phyloP scores from a whole-genome alignment of 2,888 invertebrate genomes.

The Spisula subtruncata region DNA sequence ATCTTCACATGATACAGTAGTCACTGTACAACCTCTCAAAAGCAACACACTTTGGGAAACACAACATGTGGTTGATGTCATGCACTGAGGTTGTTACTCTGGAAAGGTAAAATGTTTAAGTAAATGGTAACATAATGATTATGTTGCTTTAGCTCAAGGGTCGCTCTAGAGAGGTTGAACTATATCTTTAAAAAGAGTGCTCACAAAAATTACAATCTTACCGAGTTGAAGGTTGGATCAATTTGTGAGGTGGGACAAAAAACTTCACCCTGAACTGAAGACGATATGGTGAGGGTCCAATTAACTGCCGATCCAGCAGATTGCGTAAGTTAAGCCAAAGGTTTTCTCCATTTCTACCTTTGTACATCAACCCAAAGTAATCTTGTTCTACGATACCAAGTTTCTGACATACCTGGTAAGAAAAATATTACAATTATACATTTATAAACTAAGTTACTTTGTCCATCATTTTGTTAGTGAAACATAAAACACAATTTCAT shows the following conservation, averaged over 20 bases:
- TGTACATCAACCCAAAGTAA: slow-evolving; percentile 95
- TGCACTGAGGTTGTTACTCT: no score
- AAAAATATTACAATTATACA: neutral
- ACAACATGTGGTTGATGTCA: no score
- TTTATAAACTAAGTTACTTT: no score
- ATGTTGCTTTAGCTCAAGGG: no score
- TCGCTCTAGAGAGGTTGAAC: no score
- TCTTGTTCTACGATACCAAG: slow-evolving; percentile 93
- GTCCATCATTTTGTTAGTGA: no score
- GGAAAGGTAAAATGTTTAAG: no score
- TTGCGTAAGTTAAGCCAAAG: slow-evolving; percentile 96
- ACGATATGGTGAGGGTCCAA: slow-evolving; percentile 90
- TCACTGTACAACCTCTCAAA: no score
- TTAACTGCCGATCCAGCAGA: slow-evolving; percentile 92
- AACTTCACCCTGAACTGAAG: slow-evolving; percentile 94
- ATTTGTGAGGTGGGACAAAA: slow-evolving; percentile 96
- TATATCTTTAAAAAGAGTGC: neutral
- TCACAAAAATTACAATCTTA: slow-evolving; percentile 84
- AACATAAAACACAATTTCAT: no score
- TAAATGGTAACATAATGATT: no score
- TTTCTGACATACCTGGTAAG: slow-evolving; percentile 93
- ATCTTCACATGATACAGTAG: no score
- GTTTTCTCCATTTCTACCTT: slow-evolving; percentile 91
- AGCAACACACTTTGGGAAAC: no score
- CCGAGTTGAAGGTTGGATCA: slow-evolving; percentile 95